phyloP scores from a whole-genome alignment of 2,113 vertebrate genomes.

The Benitochromis conjunctus region DNA sequence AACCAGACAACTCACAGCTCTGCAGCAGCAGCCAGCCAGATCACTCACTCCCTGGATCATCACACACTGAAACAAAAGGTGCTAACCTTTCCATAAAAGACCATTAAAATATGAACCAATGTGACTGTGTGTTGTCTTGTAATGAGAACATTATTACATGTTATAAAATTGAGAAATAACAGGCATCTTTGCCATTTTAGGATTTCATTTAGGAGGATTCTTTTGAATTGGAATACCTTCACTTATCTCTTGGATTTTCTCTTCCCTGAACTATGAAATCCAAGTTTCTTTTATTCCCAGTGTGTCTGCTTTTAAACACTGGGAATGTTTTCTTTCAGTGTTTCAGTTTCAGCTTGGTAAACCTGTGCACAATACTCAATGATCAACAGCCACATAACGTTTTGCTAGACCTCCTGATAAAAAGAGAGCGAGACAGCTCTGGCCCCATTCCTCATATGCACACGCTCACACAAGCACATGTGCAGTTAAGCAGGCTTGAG shows the following conservation, averaged over 20 bases:
- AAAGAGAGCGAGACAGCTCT: constrained; percentile 21
- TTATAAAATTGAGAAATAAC: not conserved
- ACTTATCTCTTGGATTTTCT: not conserved
- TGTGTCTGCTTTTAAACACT: not conserved
- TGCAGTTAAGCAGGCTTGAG: not conserved
- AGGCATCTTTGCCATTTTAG: not conserved
- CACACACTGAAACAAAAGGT: not conserved
- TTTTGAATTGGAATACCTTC: not conserved
- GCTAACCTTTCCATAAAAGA: not conserved
- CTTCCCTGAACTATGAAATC: not conserved
- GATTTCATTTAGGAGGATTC: not conserved
- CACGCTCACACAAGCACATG: not conserved
- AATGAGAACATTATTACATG: not conserved
- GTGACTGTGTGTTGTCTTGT: not conserved
- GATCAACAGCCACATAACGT: not conserved
- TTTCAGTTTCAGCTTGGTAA: not conserved
- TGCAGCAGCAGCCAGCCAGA: not conserved
- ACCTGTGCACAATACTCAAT: not conserved
- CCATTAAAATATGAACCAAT: not conserved
- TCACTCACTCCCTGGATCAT: not conserved
- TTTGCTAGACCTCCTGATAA: not conserved
- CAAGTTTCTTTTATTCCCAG: not conserved
- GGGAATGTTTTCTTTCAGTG: not conserved
- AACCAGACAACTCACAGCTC: constrained; percentile 12
- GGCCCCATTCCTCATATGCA: not conserved